These are phyloP conservation scores for Monopis laevigella DNA, from an alignment of 2,888 invertebrate genomes.

Conservation along the genomic window DNA sequence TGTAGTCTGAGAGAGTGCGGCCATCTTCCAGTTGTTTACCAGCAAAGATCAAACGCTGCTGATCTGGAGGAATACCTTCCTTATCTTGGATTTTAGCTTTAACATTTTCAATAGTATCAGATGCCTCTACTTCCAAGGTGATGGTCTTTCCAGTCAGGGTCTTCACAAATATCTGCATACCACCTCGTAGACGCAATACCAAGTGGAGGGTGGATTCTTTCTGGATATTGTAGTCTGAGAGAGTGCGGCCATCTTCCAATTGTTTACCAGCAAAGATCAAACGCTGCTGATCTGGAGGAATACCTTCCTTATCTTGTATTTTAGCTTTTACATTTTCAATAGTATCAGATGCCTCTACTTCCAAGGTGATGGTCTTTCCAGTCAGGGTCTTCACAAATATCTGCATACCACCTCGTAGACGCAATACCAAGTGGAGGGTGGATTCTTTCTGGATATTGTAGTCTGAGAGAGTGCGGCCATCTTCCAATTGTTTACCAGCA, in stretches of 20 bases:
- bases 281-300: slow-evolving; percentile 20
- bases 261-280: slow-evolving; percentile 20
- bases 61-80: slow-evolving; percentile 65
- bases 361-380: slow-evolving; percentile 19
- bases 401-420: slow-evolving; percentile 20
- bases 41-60: no score
- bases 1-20: no score
- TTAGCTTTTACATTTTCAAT: slow-evolving; percentile 20
- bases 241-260: no score
- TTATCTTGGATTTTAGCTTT: slow-evolving; percentile 66
- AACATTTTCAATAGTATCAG: slow-evolving; percentile 70
- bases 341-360: slow-evolving; percentile 18
- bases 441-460: slow-evolving; percentile 21
- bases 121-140: slow-evolving; percentile 31
- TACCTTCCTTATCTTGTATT: slow-evolving; percentile 20
- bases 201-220: slow-evolving; percentile 19
- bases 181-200: slow-evolving; percentile 17
- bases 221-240: slow-evolving; percentile 21
- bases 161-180: slow-evolving; percentile 18
- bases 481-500: slow-evolving; percentile 19
- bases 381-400: slow-evolving; percentile 19
- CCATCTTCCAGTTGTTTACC: no score
- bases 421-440: slow-evolving; percentile 21
- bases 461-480: slow-evolving; percentile 19
- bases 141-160: slow-evolving; percentile 19